Base-by-base conservation (phyloP, 2,113 vertebrate species). In the Tetrax tetrax region DNA sequence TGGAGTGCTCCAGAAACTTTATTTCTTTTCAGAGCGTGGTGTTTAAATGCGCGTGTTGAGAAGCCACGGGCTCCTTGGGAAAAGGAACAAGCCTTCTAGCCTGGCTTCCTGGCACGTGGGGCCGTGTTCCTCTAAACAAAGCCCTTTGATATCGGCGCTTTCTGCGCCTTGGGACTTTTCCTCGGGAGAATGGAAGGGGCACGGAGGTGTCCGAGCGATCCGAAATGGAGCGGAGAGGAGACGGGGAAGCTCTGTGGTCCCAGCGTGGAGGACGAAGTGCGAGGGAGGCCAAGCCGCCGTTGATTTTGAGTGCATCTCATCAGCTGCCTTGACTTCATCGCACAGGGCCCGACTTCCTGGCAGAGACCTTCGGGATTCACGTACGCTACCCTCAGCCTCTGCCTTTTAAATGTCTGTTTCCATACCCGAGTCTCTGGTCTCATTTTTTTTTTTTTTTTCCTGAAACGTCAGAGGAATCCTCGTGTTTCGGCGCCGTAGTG, bases 181-280 rank as follows among this genome's bases (percentile, higher is more conserved):
- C 18, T 5, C 3, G 53, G 5, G 35, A 2, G 2, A 3, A 4
- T 14, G 22, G 37, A 8, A 4, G 57, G 15, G 18, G n/a, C 57
- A 1, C 9, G 1, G 75, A 6, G 2, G 33, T 13, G 6, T 53
- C 57, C 27, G 8, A 7, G 35, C 0, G 1, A 10, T 6, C 56
- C 2, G 0, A 10, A 29, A 12, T 12, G 0, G 0, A 10, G 29
- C 2, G 1, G 29, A 4, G n/a, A 23, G 56, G 60, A 10, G 48
- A 1, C 27, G 50, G 54, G 63, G 19, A 28, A 5, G 25, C 10
- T 9, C 43, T 31, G 43, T 10, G 50, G 12, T 64, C 43, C n/a
- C 45, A 14, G 53, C 1, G 1, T 3, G 22, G 63, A 43, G 71
- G 51, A 16, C 12, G 48, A 10, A 22, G 41, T 0, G 53, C 4